Evolutionary conservation across 2,888 invertebrate genomes (phyloP).

Genomic region (Lasioglossum lativentre): DNA sequence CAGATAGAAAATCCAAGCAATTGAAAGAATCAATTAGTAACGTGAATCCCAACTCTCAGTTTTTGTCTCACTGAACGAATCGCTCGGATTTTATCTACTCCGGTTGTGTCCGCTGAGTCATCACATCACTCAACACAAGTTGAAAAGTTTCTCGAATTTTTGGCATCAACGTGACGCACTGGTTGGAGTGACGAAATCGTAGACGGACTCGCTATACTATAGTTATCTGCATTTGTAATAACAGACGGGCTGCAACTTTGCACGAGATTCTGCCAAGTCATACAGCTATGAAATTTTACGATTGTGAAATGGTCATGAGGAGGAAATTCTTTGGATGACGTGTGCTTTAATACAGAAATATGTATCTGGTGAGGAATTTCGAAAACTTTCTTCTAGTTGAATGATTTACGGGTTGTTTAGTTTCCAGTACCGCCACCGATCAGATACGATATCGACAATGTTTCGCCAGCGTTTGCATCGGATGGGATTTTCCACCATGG

Average conservation of each 20-base stretch:
- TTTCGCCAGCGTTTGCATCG: conserved; percentile 28
- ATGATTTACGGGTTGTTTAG: conserved; percentile 34
- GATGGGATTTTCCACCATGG: conserved; percentile 56
- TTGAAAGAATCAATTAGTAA: neutral
- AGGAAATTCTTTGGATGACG: neutral
- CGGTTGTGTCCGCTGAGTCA: neutral
- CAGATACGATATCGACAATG: conserved; percentile 50
- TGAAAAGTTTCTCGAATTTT: neutral
- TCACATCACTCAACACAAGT: neutral
- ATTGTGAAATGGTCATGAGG: neutral
- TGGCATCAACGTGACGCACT: neutral
- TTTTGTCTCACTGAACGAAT: neutral
- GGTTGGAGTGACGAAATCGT: neutral
- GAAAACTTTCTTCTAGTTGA: too few relatives aligned
- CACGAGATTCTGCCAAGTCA: neutral
- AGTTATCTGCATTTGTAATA: neutral
- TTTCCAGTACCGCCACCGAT: conserved; percentile 62
- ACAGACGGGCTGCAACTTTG: neutral
- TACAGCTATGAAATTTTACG: neutral
- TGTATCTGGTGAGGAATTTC: neutral
- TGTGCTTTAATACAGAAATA: neutral
- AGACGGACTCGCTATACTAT: neutral
- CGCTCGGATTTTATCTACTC: neutral
- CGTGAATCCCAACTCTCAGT: neutral
- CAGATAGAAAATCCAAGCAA: neutral